Evolutionary conservation across 2,113 vertebrate species (phyloP).

Genomic region (Oxyruncus cristatus): DNA sequence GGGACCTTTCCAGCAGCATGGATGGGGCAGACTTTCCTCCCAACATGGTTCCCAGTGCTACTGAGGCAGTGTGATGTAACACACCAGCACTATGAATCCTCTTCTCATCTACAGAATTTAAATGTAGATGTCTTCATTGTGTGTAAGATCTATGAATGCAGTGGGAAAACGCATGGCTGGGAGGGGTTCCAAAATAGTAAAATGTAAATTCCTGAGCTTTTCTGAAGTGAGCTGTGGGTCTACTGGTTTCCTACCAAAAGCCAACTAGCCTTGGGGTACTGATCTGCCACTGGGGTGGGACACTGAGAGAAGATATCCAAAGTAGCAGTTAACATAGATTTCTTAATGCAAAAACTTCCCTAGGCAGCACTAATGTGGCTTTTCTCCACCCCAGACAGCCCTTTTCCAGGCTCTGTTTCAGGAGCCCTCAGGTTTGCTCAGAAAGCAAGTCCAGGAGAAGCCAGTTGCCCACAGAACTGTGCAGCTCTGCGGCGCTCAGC

Average conservation of each 20-base stretch:
- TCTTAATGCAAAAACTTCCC: not conserved
- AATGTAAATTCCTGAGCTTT: not conserved
- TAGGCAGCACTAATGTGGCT: not conserved
- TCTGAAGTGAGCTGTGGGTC: not conserved
- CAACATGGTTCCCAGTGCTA: accelerated
- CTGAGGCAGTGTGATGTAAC: accelerated
- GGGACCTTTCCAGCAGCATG: not conserved
- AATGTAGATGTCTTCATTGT: not conserved
- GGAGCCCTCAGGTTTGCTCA: not conserved
- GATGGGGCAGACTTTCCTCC: not conserved
- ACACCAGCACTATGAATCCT: not conserved
- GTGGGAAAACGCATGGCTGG: not conserved
- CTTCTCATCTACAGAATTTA: not conserved
- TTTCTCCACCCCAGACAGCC: not conserved
- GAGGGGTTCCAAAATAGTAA: not conserved
- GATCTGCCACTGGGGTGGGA: not conserved
- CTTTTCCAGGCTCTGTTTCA: not conserved
- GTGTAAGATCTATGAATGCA: accelerated
- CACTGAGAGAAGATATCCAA: not conserved
- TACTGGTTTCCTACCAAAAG: not conserved
- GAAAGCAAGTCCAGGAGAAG: accelerated
- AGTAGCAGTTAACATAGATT: not conserved
- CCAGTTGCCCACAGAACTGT: accelerated
- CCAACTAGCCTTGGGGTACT: not conserved
- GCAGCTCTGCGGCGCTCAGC: not conserved